A percentile compares a stretch with the other conserved stretches of the same genome.
These are phyloP conservation scores for Coluber constrictor DNA, from an alignment of 2,797 vertebrate species.

Conservation along the genomic window DNA sequence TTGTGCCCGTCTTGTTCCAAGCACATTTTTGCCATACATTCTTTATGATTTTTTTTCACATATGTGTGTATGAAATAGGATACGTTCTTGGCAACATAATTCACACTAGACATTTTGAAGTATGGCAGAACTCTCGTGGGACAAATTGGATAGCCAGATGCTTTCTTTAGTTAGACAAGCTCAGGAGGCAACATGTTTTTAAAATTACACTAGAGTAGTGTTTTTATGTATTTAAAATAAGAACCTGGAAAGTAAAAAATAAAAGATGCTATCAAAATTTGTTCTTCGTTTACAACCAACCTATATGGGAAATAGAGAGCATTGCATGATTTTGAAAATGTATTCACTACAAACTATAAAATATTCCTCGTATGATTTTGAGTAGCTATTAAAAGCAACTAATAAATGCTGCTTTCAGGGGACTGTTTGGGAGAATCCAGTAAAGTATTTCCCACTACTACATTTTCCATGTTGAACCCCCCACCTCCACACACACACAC, in stretches of 20 bases:
- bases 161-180: not conserved
- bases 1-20: not conserved
- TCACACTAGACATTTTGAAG: not conserved
- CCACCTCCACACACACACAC: no score
- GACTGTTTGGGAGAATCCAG: not conserved
- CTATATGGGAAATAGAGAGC: slow-evolving; percentile 3
- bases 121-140: not conserved
- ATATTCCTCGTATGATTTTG: slow-evolving; percentile 49
- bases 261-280: slow-evolving; percentile 15
- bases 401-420: not conserved
- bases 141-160: not conserved
- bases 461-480: not conserved
- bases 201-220: not conserved
- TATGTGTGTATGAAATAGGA: not conserved
- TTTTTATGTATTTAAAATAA: accelerated
- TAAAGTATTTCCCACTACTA: not conserved
- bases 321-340: not conserved
- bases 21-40: not conserved
- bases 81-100: not conserved
- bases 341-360: slow-evolving; percentile 38
- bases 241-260: slow-evolving; percentile 9
- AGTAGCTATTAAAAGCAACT: not conserved
- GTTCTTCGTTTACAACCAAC: slow-evolving; percentile 26
- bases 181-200: not conserved
- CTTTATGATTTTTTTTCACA: not conserved